These are phyloP conservation scores for Apamea crenata DNA, from an alignment of 2,888 invertebrate species.

Conservation along the genomic window DNA sequence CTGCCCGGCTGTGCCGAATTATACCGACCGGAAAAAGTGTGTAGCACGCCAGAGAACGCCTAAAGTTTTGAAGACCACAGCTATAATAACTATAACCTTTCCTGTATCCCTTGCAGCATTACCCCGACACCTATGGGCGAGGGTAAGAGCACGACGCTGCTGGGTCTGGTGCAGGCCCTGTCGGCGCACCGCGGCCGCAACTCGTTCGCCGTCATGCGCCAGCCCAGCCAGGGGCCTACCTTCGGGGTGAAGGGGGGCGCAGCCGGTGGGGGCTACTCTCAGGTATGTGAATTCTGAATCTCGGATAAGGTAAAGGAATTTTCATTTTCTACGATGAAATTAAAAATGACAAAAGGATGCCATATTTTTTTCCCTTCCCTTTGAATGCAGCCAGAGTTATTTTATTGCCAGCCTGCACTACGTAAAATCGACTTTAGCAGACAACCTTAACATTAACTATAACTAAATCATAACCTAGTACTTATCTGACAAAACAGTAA, in stretches of 20 bases:
- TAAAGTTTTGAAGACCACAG: too few relatives aligned
- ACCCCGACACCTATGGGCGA: slow-evolving; percentile 99
- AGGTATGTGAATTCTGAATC: slow-evolving; percentile 85
- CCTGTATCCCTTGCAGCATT: slow-evolving; percentile 91
- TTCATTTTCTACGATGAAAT: background rate
- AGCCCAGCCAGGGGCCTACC: slow-evolving; percentile 99
- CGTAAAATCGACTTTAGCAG: too few relatives aligned
- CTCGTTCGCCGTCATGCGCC: slow-evolving; percentile 98
- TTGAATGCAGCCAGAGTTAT: too few relatives aligned
- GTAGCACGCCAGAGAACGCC: too few relatives aligned
- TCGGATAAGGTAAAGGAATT: background rate
- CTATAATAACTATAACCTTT: background rate
- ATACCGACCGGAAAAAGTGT: background rate
- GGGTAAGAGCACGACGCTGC: slow-evolving; percentile 98
- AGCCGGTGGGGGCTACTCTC: slow-evolving; percentile 99
- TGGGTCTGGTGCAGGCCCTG: slow-evolving; percentile 98
- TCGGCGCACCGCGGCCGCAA: slow-evolving; percentile 96
- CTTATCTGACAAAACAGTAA: too few relatives aligned
- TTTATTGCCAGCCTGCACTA: too few relatives aligned
- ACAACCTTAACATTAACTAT: too few relatives aligned
- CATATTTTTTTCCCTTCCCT: background rate
- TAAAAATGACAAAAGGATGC: background rate
- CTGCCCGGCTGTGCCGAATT: background rate
- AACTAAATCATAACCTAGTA: too few relatives aligned
- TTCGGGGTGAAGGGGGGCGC: slow-evolving; percentile 99